These are phyloP conservation scores for Brachypodius melanocephalos DNA, from an alignment of 2,113 vertebrate species.

Conservation along the genomic window DNA sequence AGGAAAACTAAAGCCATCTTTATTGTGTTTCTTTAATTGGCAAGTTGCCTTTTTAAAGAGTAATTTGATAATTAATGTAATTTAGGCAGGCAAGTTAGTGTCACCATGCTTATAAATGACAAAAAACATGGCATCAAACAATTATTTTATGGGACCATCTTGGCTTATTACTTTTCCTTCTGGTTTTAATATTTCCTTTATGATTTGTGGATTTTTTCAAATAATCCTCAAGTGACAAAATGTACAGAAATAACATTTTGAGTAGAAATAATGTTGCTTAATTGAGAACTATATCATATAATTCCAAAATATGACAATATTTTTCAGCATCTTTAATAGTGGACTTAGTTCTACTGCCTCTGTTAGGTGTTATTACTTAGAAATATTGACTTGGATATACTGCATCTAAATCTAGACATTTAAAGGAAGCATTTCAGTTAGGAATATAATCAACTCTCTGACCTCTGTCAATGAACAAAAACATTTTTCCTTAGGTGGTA, in stretches of 20 bases:
- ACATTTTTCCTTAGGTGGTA: neutral
- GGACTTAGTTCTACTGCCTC: neutral
- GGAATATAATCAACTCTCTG: neutral
- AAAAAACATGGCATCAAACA: neutral
- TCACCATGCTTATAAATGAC: neutral
- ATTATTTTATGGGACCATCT: neutral
- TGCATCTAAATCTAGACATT: neutral
- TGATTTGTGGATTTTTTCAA: fast-evolving
- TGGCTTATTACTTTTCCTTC: neutral
- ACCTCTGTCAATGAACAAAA: neutral
- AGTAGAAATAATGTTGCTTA: neutral
- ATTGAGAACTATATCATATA: neutral
- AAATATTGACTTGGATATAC: neutral
- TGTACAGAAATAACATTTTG: neutral
- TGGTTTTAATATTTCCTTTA: neutral
- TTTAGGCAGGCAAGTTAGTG: neutral
- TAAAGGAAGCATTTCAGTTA: neutral
- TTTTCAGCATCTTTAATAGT: neutral
- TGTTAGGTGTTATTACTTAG: neutral
- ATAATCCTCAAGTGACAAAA: neutral
- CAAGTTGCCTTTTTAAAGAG: neutral
- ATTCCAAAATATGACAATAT: neutral
- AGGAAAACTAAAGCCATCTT: neutral
- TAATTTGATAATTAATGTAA: neutral
- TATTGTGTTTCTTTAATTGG: neutral